Base-by-base conservation (phyloP, 2,113 vertebrate genomes). In the Morphnarchus princeps region DNA sequence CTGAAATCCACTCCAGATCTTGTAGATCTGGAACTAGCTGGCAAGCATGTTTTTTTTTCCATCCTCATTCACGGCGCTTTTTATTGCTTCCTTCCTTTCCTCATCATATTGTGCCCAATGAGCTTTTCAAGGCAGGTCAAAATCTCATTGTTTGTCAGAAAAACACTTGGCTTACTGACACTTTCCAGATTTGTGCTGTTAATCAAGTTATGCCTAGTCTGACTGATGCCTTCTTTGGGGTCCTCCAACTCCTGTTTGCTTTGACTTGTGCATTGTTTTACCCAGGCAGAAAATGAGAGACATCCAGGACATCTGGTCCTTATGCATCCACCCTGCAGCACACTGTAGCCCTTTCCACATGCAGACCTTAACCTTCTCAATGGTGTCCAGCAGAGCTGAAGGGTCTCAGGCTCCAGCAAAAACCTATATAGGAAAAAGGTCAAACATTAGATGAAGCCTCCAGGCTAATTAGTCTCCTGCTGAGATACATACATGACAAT, bases 71-170 rank as follows among this genome's bases (percentile, higher is more conserved):
- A 76, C 0, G 0, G 62, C 0, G 10, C 26, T 72, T 95, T 96
- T 94, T 95, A 94, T 95, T 95, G 78, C 71, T 97, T 97, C 87
- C 93, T 97, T 97, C 78, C 91, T 79, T 82, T 96, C 78, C 87
- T 93, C 95, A 82, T 93, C 74, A 50, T 80, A 70, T 55, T 80
- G 77, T 87, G 52, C 81, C 84, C 82, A 79, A 26, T 83, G 71
- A 96, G 65, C 52, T 82, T 86, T 95, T 74, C 71, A 91, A 91
- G 58, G n/a, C 66, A 95, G 73, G 93, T 89, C 80, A 74, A 58
- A 49, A 57, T 72, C 71, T 85, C 54, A 82, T 70, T 93, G 57
- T 93, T 92, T 79, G 42, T 88, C 87, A 80, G 74, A 90, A 83
- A 88, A 92, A 69, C 34, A 40, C 52, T 83, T 82, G 65, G 47